A percentile compares a stretch with the other conserved stretches of the same genome.
Evolutionary conservation across 2,113 vertebrate genomes (phyloP).

Genomic region (Anolis sagrei): DNA sequence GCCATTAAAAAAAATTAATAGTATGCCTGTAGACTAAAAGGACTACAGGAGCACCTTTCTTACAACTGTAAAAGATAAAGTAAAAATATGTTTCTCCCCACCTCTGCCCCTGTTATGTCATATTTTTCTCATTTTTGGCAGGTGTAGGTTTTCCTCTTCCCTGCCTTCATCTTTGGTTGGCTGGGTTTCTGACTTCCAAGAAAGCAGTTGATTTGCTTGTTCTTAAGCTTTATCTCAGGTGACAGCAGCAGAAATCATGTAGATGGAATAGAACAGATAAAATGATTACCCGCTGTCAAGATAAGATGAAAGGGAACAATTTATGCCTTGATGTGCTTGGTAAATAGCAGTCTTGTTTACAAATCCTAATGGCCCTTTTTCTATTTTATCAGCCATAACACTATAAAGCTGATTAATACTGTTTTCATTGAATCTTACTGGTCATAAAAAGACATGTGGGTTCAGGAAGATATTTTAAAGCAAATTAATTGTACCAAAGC

Average conservation of each 20-base stretch:
- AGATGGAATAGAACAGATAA: constrained; percentile 9
- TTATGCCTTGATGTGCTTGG: neutral
- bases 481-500: neutral
- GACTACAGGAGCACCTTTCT: constrained; percentile 50
- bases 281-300: neutral
- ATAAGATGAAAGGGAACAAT: neutral
- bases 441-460: neutral
- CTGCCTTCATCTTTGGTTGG: neutral
- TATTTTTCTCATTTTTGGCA: constrained; percentile 29
- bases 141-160: constrained; percentile 20
- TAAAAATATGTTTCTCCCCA: neutral
- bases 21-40: constrained; percentile 13
- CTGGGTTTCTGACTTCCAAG: neutral
- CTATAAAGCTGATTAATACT: neutral
- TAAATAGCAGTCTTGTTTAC: neutral
- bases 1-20: constrained; percentile 52
- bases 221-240: constrained; percentile 10
- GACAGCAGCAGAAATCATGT: neutral
- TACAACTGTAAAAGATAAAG: constrained; percentile 57
- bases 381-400: fast-evolving
- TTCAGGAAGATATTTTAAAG: neutral
- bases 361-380: neutral
- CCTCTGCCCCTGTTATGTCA: neutral
- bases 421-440: constrained; percentile 16
- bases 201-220: neutral